Base-by-base conservation (phyloP, 2,888 invertebrate genomes). In the Drosophila birchii region DNA sequence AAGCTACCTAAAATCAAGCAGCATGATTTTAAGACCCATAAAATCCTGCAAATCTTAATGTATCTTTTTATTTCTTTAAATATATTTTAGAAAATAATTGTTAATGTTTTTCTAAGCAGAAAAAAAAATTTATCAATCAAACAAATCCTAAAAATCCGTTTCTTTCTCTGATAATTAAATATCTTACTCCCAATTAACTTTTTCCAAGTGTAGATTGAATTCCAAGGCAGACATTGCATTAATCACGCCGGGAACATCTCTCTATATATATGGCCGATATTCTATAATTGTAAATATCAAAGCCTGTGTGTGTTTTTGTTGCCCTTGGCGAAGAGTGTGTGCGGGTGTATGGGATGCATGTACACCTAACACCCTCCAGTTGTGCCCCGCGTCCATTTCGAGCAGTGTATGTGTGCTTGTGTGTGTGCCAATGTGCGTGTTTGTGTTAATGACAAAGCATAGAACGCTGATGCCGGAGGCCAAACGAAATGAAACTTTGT, bases 371-470 rank as follows among this genome's bases (percentile, higher is more conserved):
- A 56, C 60, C 63, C 63, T 9, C 47, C 43, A 32, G 38, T 41
- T 53, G 51, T 53, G 51, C 51, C 51, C 51, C 36, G 36, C 57
- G 51, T 63, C 43, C 59, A 14, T 49, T 14, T 58, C 51, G 39
- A 44, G 64, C 43, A 61, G 68, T 58, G 58, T 66, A 4, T 39
- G 44, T 63, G 41, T 59, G 57, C 44, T 53, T 67, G 67, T 58
- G 51, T 53, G 38, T 70, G 67, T 63, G 69, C 63, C 64, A 72
- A 74, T 76, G 61, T 64, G 69, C 74, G 78, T 86, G 82, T 87
- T 85, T 87, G 89, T 85, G 86, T 86, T 86, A 86, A 86, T 86
- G 86, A 86, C 86, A 86, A 89, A 86, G 86, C 86, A 89, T 86
- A 89, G 86, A 86, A 89, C 82, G 82, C 75, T 87, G 89, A 51